Base-by-base conservation (phyloP, 2,888 invertebrate species). In the Hydroisotoma schaefferi region DNA sequence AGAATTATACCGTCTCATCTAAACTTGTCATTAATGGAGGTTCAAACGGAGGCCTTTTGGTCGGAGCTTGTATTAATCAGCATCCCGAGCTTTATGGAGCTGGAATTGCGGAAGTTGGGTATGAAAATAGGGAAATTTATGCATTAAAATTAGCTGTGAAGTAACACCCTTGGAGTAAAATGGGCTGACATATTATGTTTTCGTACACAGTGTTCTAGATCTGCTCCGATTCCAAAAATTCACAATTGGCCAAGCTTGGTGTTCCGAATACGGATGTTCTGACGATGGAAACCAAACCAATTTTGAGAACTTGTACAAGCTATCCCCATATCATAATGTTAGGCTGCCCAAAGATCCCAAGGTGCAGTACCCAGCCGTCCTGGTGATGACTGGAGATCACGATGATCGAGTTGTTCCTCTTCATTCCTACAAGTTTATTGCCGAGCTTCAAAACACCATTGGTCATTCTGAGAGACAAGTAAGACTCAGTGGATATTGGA, bases 221-320 rank as follows among this genome's bases (percentile, higher is more conserved):
- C 94, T 98, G 94, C 80, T 98, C 63, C 84, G 95, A 59, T 99
- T 90, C 81, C 94, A 98, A 78, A 94, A 94, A 80, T 95, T 98
- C 78, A 98, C 98, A 5, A 93, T 97, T 75, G 98, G 98, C 0
- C 89, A 90, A 78, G 90, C 94, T 46, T 99, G 98, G 98, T 87
- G 84, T 10, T 89, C 94, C 0, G 98, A 99, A 80, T 99, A 90
- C 80, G 98, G 98, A 43, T 88, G 87, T 77, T 87, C 97, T 0
- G 92, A 93, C 71, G 85, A 90, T 73, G 71, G 74, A 55, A 78
- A 80, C 20, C 80, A 84, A 73, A 85, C 88, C 26, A 88, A 95
- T 74, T 98, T 97, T 76, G 81, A 87, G 10, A 89, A 88, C 78
- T 78, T 94, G 49, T 80, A 85, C 62, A 87, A 87, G 75, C 90